These are phyloP conservation scores for Corydoras maculifer DNA, from an alignment of 2,113 vertebrate genomes.

Conservation along the genomic window DNA sequence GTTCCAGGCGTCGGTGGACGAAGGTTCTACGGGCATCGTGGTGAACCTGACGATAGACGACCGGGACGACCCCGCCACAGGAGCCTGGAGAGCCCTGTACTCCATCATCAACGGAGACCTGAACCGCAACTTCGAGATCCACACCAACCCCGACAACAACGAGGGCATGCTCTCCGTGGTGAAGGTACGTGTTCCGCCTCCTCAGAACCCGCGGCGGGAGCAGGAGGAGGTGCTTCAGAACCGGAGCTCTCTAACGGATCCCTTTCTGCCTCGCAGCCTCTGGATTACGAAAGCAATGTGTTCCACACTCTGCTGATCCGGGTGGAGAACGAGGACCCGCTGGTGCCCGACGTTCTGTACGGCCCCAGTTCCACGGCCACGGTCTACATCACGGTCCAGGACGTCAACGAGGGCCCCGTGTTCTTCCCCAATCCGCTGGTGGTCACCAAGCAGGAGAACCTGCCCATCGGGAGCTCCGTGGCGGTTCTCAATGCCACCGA, in stretches of 20 bases:
- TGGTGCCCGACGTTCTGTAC: constrained; percentile 79
- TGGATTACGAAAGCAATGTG: constrained; percentile 83
- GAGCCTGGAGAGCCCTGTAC: constrained; percentile 85
- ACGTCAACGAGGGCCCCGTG: constrained; percentile 87
- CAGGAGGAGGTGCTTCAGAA: too few relatives aligned
- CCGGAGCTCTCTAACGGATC: too few relatives aligned
- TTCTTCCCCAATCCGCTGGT: constrained; percentile 87
- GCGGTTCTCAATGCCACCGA: constrained; percentile 86
- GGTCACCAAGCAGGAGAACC: constrained; percentile 80
- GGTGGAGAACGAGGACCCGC: constrained; percentile 89
- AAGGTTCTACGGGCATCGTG: constrained; percentile 83
- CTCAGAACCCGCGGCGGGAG: too few relatives aligned
- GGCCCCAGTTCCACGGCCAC: constrained; percentile 90
- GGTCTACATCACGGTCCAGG: constrained; percentile 79
- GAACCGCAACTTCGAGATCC: constrained; percentile 84
- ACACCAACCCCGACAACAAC: constrained; percentile 89
- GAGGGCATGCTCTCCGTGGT: constrained; percentile 94
- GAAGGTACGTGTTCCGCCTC: constrained; percentile 68
- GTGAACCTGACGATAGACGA: constrained; percentile 91
- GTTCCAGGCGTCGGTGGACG: constrained; percentile 87
- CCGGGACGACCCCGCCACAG: constrained; percentile 82
- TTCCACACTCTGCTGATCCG: constrained; percentile 87
- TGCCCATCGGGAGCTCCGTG: constrained; percentile 79
- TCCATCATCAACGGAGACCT: constrained; percentile 93
- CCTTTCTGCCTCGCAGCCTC: constrained; percentile 62